A percentile compares a stretch with the other conserved stretches of the same genome.
These are phyloP conservation scores for Pseudopleuronectes americanus DNA, from an alignment of 2,797 vertebrate genomes.

Conservation along the genomic window DNA sequence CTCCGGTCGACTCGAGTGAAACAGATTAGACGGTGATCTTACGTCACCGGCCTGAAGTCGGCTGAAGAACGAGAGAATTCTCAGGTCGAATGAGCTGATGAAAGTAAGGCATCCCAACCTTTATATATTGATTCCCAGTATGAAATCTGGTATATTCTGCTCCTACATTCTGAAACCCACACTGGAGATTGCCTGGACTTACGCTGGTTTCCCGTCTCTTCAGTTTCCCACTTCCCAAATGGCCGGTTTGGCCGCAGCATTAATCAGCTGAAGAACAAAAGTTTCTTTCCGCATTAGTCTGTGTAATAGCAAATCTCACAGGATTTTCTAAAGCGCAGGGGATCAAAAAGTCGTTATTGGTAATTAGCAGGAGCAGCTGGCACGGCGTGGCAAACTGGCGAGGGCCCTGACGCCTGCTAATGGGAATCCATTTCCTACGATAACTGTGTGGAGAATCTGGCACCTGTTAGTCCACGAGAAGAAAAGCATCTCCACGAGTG, in stretches of 20 bases:
- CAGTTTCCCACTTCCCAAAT: constrained; percentile 4
- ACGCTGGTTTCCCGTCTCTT: background rate
- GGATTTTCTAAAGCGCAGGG: constrained; percentile 56
- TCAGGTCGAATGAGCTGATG: background rate
- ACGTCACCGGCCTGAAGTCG: constrained; percentile 9
- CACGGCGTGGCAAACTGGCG: constrained; percentile 23
- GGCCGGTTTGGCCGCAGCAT: constrained; percentile 11
- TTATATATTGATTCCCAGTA: too few relatives aligned
- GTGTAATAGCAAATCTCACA: constrained; percentile 47
- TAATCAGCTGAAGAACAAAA: constrained; percentile 24
- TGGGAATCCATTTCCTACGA: constrained; percentile 28
- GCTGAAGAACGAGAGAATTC: background rate
- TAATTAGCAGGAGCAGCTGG: constrained; percentile 61
- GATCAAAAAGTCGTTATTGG: constrained; percentile 61
- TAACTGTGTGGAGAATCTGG: constrained; percentile 1
- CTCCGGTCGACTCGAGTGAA: constrained; percentile 50
- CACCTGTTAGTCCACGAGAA: background rate
- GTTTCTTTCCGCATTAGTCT: constrained; percentile 28
- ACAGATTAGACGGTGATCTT: constrained; percentile 33
- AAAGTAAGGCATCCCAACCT: background rate
- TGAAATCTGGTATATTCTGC: background rate
- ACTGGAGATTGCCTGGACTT: background rate
- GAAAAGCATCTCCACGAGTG: background rate
- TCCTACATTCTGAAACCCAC: background rate
- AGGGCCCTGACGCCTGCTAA: constrained; percentile 5